These are phyloP conservation scores for Saccostrea cuccullata DNA, from an alignment of 1,140 invertebrate genomes.

Conservation along the genomic window DNA sequence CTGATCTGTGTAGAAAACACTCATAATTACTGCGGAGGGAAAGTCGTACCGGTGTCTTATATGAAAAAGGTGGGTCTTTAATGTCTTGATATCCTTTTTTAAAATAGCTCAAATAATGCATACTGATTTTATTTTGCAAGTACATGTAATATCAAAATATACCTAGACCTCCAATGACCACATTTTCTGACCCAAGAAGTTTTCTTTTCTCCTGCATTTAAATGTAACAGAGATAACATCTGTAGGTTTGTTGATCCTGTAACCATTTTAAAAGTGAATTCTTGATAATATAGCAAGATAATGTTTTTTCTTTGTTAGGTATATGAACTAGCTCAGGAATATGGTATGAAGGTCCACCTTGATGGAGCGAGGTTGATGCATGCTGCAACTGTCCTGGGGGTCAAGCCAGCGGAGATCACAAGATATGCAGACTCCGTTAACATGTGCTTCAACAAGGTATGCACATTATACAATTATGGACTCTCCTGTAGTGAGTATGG, in stretches of 20 bases:
- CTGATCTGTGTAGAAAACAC: conserved; percentile 95
- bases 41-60: conserved; percentile 88
- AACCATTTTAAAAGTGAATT: no score
- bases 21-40: conserved; percentile 93
- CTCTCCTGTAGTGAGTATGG: no score
- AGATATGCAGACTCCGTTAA: conserved; percentile 87
- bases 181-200: no score
- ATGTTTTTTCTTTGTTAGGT: conserved; percentile 77
- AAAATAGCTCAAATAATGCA: no score
- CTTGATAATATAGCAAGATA: no score
- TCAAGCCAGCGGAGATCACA: conserved; percentile 83
- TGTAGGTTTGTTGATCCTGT: no score
- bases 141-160: no score
- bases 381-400: conserved; percentile 85
- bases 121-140: no score
- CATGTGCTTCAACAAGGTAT: conserved; percentile 80
- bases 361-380: conserved; percentile 97
- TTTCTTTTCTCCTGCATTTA: no score
- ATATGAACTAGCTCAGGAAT: conserved; percentile 82
- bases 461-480: no score
- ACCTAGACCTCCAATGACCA: no score
- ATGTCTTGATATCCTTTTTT: background rate
- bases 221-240: no score
- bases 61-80: conserved; percentile 83
- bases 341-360: conserved; percentile 89